These are phyloP conservation scores for Lasioglossum oenotherae DNA, from an alignment of 2,888 invertebrate species.

Conservation along the genomic window DNA sequence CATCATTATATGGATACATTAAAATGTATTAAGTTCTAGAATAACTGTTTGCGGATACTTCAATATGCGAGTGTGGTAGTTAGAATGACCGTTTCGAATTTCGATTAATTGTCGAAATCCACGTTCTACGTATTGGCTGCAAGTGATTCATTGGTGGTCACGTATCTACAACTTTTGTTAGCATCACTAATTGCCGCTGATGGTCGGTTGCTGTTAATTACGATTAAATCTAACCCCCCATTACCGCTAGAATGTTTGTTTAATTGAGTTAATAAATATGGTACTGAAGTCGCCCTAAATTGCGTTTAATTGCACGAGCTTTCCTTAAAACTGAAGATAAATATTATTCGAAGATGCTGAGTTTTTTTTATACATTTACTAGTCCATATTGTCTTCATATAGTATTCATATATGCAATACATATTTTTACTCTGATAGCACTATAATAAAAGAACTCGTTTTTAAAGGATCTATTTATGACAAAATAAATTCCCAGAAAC, in stretches of 20 bases:
- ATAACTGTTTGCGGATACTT: conserved; percentile 5
- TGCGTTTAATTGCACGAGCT: neutral
- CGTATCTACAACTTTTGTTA: conserved; percentile 40
- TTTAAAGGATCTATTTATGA: too few relatives aligned
- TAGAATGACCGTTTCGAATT: conserved; percentile 30
- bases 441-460: too few relatives aligned
- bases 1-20: neutral
- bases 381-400: too few relatives aligned
- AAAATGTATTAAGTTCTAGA: neutral
- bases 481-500: too few relatives aligned
- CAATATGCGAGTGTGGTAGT: neutral
- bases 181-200: conserved; percentile 35
- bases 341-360: neutral
- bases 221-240: conserved; percentile 33
- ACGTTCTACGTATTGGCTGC: conserved; percentile 16
- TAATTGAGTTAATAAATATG: conserved; percentile 12
- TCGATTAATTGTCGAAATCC: conserved; percentile 38
- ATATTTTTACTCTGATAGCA: too few relatives aligned
- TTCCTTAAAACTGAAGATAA: neutral
- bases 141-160: conserved; percentile 14
- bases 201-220: conserved; percentile 38
- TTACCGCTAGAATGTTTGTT: conserved; percentile 25
- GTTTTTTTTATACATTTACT: too few relatives aligned
- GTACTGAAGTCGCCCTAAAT: neutral
- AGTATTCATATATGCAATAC: too few relatives aligned